Evolutionary conservation across 1,140 invertebrate species (phyloP).

Genomic region (roundworm (Caenorhabditis elegans)): DNA sequence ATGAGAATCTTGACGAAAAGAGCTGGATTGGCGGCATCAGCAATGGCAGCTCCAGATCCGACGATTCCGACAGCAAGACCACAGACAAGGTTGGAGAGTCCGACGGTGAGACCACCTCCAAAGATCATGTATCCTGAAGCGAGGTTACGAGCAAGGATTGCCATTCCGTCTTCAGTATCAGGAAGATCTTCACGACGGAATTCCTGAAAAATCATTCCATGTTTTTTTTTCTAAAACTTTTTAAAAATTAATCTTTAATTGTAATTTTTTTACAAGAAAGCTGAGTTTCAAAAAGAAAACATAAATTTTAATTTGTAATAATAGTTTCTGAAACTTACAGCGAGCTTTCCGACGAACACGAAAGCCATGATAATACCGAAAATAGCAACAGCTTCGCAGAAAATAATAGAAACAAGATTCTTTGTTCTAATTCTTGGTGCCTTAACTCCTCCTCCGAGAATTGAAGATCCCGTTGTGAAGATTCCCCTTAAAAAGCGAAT

Average conservation of each 20-base stretch:
- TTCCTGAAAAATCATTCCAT: constrained; percentile 35
- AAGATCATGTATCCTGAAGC: constrained; percentile 87
- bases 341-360: constrained; percentile 82
- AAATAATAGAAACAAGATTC: constrained; percentile 97
- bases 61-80: constrained; percentile 90
- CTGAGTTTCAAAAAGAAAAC: no score
- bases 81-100: constrained; percentile 89
- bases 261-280: no score
- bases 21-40: constrained; percentile 89
- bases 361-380: constrained; percentile 98
- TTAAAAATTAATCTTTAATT: no score
- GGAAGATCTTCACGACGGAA: constrained; percentile 45
- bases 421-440: constrained; percentile 98
- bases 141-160: constrained; percentile 57
- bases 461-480: constrained; percentile 90
- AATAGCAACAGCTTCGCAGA: constrained; percentile 97
- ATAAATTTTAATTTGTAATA: no score
- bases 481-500: constrained; percentile 75
- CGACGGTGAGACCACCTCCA: constrained; percentile 88
- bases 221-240: neutral
- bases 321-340: constrained; percentile 1
- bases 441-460: constrained; percentile 95
- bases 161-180: neutral
- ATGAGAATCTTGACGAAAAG: constrained; percentile 96
- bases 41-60: constrained; percentile 87